These are phyloP conservation scores for Macheiramphus alcinus DNA, from an alignment of 2,113 vertebrate species.

Conservation along the genomic window DNA sequence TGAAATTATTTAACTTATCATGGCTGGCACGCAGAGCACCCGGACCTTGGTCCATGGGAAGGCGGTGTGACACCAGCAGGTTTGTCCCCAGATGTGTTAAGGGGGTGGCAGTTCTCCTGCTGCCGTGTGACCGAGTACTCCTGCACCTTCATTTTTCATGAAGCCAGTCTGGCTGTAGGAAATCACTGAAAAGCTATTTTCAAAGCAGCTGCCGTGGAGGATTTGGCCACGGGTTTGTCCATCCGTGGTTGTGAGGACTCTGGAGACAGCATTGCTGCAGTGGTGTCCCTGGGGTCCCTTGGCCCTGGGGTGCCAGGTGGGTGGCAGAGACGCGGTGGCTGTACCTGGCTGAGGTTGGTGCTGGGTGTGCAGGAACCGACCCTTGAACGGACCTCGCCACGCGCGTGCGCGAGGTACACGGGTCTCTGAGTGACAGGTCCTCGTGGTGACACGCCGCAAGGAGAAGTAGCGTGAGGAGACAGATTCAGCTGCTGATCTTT, in stretches of 20 bases:
- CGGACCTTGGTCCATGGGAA: fast-evolving
- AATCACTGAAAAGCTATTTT: background rate
- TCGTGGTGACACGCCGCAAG: fast-evolving
- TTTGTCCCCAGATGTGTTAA: background rate
- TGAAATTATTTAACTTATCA: background rate
- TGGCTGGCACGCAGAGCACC: background rate
- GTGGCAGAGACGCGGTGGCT: fast-evolving
- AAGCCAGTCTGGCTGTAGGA: background rate
- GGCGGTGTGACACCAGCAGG: background rate
- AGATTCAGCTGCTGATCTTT: background rate
- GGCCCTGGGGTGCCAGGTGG: background rate
- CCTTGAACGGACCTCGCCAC: background rate
- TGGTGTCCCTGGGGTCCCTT: background rate
- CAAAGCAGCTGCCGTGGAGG: background rate
- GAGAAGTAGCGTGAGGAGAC: background rate
- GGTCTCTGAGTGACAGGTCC: background rate
- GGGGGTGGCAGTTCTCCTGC: background rate
- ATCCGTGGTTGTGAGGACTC: background rate
- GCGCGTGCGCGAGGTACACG: fast-evolving
- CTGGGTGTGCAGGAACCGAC: background rate
- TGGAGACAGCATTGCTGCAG: background rate
- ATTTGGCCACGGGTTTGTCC: background rate
- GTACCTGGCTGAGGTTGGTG: background rate
- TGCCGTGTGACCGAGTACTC: background rate
- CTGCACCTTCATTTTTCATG: fast-evolving